phyloP scores from a whole-genome alignment of 2,797 vertebrate genomes.

The Spondyliosoma cantharus region DNA sequence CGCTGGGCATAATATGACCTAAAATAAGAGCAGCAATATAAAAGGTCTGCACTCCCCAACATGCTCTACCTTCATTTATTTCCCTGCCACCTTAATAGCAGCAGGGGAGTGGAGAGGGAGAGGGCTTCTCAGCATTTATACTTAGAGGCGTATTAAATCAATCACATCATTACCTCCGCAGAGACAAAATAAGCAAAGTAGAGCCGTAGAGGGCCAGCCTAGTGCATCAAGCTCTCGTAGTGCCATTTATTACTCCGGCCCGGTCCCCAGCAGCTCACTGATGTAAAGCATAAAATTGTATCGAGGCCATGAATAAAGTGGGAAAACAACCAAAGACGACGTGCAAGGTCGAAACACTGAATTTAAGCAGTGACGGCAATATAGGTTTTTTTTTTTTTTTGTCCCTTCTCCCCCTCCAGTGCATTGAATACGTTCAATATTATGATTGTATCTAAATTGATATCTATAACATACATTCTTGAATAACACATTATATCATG shows the following conservation, averaged over 20 bases:
- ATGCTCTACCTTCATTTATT: slow-evolving; percentile 30
- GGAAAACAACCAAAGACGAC: background rate
- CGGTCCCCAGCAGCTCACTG: background rate
- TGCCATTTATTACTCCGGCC: background rate
- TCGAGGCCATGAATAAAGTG: background rate
- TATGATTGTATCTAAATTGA: background rate
- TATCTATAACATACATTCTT: background rate
- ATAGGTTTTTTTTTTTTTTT: background rate
- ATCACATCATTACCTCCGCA: slow-evolving; percentile 24
- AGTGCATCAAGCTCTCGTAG: background rate
- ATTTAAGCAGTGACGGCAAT: background rate
- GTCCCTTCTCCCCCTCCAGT: background rate
- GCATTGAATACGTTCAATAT: background rate
- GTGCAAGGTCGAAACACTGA: background rate
- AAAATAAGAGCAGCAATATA: slow-evolving; percentile 28
- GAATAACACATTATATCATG: background rate
- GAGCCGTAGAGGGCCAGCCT: background rate
- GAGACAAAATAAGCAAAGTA: slow-evolving; percentile 13
- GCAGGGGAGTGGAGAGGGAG: background rate
- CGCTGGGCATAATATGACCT: slow-evolving; percentile 34
- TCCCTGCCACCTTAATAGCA: slow-evolving; percentile 36
- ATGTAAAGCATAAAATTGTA: background rate
- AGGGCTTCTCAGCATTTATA: slow-evolving; percentile 23
- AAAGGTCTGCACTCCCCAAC: slow-evolving; percentile 26
- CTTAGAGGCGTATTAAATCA: slow-evolving; percentile 26